Percentiles rank a stretch among this genome's conserved stretches.
Conservation (phyloP, 2,113 vertebrate species). For the Hyaena hyaena region DNA sequence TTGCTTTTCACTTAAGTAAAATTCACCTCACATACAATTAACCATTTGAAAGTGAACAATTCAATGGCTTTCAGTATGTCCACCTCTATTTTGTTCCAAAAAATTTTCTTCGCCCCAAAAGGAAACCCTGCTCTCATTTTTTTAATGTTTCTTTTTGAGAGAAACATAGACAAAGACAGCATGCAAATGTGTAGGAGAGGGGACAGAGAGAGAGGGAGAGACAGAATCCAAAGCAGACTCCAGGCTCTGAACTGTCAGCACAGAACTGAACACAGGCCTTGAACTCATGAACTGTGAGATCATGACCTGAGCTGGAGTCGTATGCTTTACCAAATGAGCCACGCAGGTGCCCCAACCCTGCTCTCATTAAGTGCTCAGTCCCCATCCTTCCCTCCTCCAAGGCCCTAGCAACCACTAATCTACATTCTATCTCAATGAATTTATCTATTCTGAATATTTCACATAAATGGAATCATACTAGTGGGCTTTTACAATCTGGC, state of each 20-base stretch:
- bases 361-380: neutral
- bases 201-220: no score
- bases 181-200: no score
- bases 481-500: neutral
- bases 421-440: neutral
- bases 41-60: neutral
- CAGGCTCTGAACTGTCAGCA: no score
- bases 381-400: neutral
- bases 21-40: neutral
- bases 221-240: no score
- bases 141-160: no score
- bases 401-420: neutral
- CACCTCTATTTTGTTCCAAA: neutral
- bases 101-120: neutral
- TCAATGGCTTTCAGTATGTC: neutral
- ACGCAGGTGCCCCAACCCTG: no score
- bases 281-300: no score
- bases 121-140: neutral
- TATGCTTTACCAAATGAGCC: no score
- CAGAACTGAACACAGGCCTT: no score
- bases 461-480: neutral
- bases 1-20: neutral
- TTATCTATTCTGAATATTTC: neutral
- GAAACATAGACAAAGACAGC: no score
- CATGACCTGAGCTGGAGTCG: no score